These are phyloP conservation scores for Ditylenchus dipsaci DNA, from an alignment of 1,140 invertebrate genomes.

Conservation along the genomic window DNA sequence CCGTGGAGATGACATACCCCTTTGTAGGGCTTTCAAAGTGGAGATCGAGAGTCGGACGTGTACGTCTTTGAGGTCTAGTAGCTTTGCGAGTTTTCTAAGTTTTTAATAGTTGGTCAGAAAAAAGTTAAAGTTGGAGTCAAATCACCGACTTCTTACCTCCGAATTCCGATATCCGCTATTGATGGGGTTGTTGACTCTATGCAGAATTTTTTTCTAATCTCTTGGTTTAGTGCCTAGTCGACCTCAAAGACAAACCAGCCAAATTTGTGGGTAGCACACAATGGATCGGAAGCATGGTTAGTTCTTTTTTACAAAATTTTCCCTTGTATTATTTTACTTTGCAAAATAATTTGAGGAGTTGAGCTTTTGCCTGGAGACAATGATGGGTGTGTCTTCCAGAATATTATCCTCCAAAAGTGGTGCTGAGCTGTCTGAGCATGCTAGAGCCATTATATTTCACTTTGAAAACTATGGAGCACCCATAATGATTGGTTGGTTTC, in stretches of 20 bases:
- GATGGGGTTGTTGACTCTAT: too few relatives aligned
- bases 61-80: too few relatives aligned
- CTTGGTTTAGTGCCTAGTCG: slow-evolving; percentile 70
- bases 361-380: slow-evolving; percentile 78
- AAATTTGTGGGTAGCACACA: slow-evolving; percentile 81
- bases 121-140: too few relatives aligned
- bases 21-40: too few relatives aligned
- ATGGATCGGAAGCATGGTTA: slow-evolving; percentile 76
- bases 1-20: too few relatives aligned
- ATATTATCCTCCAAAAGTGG: slow-evolving; percentile 80
- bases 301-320: too few relatives aligned
- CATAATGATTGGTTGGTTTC: slow-evolving; percentile 83
- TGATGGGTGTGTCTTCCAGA: slow-evolving; percentile 68
- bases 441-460: slow-evolving; percentile 77
- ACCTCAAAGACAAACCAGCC: slow-evolving; percentile 84
- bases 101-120: too few relatives aligned
- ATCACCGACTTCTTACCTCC: too few relatives aligned
- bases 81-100: too few relatives aligned
- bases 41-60: too few relatives aligned
- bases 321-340: too few relatives aligned
- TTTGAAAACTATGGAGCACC: slow-evolving; percentile 88
- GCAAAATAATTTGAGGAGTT: slow-evolving; percentile 76
- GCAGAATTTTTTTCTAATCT: neutral
- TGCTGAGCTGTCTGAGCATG: slow-evolving; percentile 74
- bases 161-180: too few relatives aligned